A percentile compares a stretch with the other conserved stretches of the same genome.
Conservation (phyloP, 2,113 vertebrate genomes). For the Holacanthus passer region DNA sequence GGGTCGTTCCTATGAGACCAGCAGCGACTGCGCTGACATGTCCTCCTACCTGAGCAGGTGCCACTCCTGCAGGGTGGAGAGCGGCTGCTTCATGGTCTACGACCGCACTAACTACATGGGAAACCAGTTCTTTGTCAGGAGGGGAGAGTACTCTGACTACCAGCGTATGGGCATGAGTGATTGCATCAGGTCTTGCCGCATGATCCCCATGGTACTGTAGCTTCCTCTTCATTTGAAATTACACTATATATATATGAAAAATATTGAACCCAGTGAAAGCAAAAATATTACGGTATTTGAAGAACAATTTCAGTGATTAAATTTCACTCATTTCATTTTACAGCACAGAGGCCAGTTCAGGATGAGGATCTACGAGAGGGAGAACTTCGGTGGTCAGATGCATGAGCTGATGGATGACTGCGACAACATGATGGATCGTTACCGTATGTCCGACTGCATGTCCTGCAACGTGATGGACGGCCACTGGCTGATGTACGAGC, state of each 20-base stretch:
- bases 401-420: conserved; percentile 82
- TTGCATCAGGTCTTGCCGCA: conserved; percentile 82
- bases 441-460: conserved; percentile 80
- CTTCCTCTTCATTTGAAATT: background rate
- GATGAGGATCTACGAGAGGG: conserved; percentile 84
- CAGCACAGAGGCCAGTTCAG: conserved; percentile 83
- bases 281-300: background rate
- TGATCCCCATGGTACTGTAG: conserved; percentile 82
- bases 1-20: conserved; percentile 83
- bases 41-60: conserved; percentile 83
- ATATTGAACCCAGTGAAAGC: background rate
- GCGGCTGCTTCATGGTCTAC: conserved; percentile 85
- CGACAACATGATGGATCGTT: conserved; percentile 81
- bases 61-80: conserved; percentile 83
- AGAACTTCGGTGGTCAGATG: conserved; percentile 81
- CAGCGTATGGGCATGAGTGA: conserved; percentile 83
- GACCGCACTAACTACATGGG: conserved; percentile 80
- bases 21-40: conserved; percentile 80
- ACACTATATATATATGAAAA: background rate
- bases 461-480: conserved; percentile 86
- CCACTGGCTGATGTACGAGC: conserved; percentile 86
- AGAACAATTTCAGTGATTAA: background rate
- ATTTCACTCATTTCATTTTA: conserved; percentile 5
- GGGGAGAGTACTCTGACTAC: conserved; percentile 83
- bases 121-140: conserved; percentile 80